These are phyloP conservation scores for Talpa occidentalis DNA, from an alignment of 2,113 vertebrate species.

Conservation along the genomic window DNA sequence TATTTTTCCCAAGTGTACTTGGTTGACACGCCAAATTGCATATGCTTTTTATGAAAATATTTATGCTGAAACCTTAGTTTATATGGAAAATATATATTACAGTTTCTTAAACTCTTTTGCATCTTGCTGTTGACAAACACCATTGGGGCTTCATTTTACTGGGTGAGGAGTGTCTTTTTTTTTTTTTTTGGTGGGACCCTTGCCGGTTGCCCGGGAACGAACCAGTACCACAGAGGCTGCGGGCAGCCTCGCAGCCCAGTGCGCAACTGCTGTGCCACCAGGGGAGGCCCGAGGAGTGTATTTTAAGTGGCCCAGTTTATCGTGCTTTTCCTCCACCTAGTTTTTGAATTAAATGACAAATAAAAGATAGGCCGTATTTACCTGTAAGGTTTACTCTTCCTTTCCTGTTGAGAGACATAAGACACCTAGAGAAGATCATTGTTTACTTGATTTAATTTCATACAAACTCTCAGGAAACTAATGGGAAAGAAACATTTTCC, in stretches of 20 bases:
- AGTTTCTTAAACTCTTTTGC: not conserved
- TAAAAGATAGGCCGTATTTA: not conserved
- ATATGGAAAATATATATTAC: not conserved
- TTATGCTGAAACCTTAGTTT: not conserved
- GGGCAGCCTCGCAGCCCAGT: no score
- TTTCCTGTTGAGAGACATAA: not conserved
- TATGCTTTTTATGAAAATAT: not conserved
- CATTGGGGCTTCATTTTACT: not conserved
- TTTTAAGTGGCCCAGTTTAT: not conserved
- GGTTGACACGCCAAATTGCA: not conserved
- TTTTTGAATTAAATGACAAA: conserved; percentile 45
- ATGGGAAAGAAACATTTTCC: not conserved
- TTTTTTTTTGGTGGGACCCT: no score
- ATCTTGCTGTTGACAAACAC: not conserved
- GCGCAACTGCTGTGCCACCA: no score
- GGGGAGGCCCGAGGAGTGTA: fast-evolving
- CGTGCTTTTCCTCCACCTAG: not conserved
- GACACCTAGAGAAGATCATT: not conserved
- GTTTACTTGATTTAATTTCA: not conserved
- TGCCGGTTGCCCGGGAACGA: no score
- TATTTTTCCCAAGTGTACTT: not conserved
- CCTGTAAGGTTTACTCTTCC: not conserved
- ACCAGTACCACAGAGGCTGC: no score
- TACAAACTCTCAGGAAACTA: not conserved
- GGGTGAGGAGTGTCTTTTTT: not conserved